Conservation (phyloP, 2,888 invertebrate genomes). For the Brassicogethes aeneus region DNA sequence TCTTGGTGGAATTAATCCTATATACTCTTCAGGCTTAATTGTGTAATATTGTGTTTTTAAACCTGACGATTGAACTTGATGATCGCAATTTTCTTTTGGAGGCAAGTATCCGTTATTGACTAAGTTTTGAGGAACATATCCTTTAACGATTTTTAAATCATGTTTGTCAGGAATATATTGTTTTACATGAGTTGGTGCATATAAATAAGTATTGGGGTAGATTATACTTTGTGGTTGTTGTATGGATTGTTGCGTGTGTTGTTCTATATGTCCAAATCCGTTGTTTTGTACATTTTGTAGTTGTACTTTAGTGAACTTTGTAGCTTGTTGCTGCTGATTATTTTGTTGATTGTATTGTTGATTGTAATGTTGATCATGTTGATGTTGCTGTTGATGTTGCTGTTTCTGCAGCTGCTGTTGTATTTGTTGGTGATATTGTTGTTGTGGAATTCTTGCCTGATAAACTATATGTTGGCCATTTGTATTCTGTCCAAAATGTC, state of each 20-base stretch:
- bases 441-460: conserved; percentile 6
- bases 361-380: too few relatives aligned
- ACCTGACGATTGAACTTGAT: conserved; percentile 5
- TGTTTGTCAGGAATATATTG: conserved; percentile 20
- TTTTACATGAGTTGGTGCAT: conserved; percentile 19
- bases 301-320: too few relatives aligned
- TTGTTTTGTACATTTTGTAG: background rate
- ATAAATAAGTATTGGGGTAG: conserved; percentile 15
- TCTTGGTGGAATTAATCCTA: conserved; percentile 47
- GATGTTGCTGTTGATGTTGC: conserved; percentile 15
- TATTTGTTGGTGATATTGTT: conserved; percentile 8
- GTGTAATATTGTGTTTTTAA: conserved; percentile 14
- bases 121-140: conserved; percentile 3
- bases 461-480: background rate
- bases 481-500: background rate
- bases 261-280: background rate
- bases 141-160: conserved; percentile 5
- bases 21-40: conserved; percentile 32
- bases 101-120: conserved; percentile 11
- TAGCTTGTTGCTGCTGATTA: too few relatives aligned
- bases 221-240: background rate
- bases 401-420: conserved; percentile 10
- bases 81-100: conserved; percentile 9
- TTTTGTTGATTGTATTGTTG: conserved; percentile 12
- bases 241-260: background rate